Percentiles rank a stretch among this genome's conserved stretches.
phyloP scores from a whole-genome alignment of 2,113 vertebrate genomes.

The Ophthalmolycus amberensis region DNA sequence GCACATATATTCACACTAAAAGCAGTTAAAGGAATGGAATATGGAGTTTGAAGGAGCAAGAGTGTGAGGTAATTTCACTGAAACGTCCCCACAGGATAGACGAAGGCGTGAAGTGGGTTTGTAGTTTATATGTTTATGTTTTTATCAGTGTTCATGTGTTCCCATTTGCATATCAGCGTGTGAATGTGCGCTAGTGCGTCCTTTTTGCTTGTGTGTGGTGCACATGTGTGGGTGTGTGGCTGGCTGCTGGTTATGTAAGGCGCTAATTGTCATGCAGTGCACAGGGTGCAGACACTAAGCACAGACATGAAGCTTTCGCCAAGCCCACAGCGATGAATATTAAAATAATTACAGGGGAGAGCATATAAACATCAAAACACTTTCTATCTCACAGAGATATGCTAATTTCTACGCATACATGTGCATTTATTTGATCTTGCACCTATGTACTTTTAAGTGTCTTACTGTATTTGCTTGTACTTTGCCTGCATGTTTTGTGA shows the following conservation, averaged over 20 bases:
- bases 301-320: constrained; percentile 65
- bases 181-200: constrained; percentile 26
- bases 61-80: constrained; percentile 47
- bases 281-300: constrained; percentile 62
- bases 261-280: constrained; percentile 75
- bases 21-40: constrained; percentile 34
- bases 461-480: not conserved
- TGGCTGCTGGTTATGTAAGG: constrained; percentile 71
- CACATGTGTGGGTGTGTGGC: constrained; percentile 60
- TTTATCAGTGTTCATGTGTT: constrained; percentile 14
- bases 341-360: constrained; percentile 59
- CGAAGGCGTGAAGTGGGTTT: constrained; percentile 47
- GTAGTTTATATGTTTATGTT: constrained; percentile 53
- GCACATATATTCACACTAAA: constrained; percentile 16
- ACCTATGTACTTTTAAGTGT: constrained; percentile 9
- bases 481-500: constrained; percentile 1
- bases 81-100: constrained; percentile 45
- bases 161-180: constrained; percentile 34
- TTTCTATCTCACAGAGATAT: constrained; percentile 15
- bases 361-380: constrained; percentile 66
- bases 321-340: constrained; percentile 67
- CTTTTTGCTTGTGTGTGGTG: constrained; percentile 22
- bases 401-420: constrained; percentile 9
- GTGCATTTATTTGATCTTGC: constrained; percentile 30
- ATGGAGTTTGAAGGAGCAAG: constrained; percentile 9